Evolutionary conservation across 2,888 invertebrate species (phyloP).

Genomic region (Patella caerulea): DNA sequence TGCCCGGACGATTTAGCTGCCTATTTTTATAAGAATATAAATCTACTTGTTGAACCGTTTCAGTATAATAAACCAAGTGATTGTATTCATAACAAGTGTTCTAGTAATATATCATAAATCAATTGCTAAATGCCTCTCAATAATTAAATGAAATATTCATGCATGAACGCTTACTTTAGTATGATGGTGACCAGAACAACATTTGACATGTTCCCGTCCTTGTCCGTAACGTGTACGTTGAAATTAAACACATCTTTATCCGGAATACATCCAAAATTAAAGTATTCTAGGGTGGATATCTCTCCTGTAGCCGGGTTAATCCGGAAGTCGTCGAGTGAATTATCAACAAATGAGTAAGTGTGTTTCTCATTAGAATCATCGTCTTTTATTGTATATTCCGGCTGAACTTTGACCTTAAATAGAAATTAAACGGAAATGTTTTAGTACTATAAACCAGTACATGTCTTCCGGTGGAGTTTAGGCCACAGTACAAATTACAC

Average conservation of each 20-base stretch:
- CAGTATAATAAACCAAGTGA: too few species aligned
- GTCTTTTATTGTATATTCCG: neutral
- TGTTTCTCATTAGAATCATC: neutral
- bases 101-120: too few species aligned
- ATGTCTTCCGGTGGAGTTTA: too few species aligned
- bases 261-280: neutral
- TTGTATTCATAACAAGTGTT: too few species aligned
- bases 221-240: neutral
- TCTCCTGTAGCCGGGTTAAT: neutral
- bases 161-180: neutral
- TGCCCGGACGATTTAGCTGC: too few species aligned
- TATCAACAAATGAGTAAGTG: neutral
- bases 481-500: too few species aligned
- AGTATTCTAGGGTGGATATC: neutral
- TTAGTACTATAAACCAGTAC: too few species aligned
- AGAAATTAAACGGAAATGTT: neutral
- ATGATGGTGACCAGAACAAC: neutral
- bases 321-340: neutral
- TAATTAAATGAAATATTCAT: too few species aligned
- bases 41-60: too few species aligned
- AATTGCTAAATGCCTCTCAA: too few species aligned
- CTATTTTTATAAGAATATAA: too few species aligned
- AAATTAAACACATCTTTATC: neutral
- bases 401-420: neutral
- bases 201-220: neutral